Base-by-base conservation (phyloP, 2,797 vertebrate genomes). In the Fistularia tabacaria region DNA sequence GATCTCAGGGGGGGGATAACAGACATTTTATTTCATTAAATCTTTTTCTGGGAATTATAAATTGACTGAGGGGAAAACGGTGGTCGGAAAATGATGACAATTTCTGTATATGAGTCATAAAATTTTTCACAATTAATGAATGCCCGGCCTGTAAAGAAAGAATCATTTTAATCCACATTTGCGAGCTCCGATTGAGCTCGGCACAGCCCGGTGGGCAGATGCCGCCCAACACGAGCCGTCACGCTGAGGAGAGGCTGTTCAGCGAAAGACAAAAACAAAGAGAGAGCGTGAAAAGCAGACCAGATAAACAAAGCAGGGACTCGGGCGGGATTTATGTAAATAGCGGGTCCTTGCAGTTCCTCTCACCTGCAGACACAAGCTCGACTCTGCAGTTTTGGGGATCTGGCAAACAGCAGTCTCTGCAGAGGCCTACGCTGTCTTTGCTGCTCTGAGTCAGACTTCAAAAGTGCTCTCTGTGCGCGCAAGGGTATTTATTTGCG, bases 351-450 rank as follows among this genome's bases (percentile, higher is more conserved):
- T 79, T 57, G 71, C 59, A 56, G 68, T 65, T 49, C 15, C 54
- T 71, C 69, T 77, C 86, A 84, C 82, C 82, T 83, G 82, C 80
- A 80, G 80, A 85, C 43, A 53, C 59, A 49, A 50, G 57, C 61
- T 68, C 66, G 55, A 38, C 71, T 70, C 66, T 69, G 76, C 71
- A 76, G 74, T 69, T 76, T 79, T 67, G 42, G 66, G 65, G 62
- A 74, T 76, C 85, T 59, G 14, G 57, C 74, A 73, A 81, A 79
- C 70, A 74, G 8, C 46, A 76, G 66, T 25, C 59, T 75, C 77
- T 79, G 59, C 60, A 66, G 83, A 83, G 83, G 81, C 70, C 57
- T 49, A 1, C 7, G 56, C 46, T 25, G 5, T 25, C 5, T 25
- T 9, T 66, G 49, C 65, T 57, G 78, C 78, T 65, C 63, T 64